These are phyloP conservation scores for Erebia epiphron DNA, from an alignment of 2,888 invertebrate genomes.

Conservation along the genomic window DNA sequence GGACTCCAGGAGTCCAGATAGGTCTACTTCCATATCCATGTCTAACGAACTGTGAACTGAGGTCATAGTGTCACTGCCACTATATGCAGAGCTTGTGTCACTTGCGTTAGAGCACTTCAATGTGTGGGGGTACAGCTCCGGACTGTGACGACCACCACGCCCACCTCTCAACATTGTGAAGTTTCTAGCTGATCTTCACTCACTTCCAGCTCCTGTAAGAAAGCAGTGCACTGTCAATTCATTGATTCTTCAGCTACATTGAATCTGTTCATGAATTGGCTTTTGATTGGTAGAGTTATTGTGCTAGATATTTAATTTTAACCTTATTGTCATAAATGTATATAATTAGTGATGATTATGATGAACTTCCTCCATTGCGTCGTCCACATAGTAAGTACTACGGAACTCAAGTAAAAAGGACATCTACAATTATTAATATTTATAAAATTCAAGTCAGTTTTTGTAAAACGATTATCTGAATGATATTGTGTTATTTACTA, in stretches of 20 bases:
- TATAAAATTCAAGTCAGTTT: background rate
- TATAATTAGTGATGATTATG: background rate
- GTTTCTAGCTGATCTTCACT: constrained; percentile 61
- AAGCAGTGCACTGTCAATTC: constrained; percentile 10
- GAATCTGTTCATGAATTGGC: background rate
- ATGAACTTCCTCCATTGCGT: constrained; percentile 34
- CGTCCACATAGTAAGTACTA: constrained; percentile 23
- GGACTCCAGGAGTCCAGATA: constrained; percentile 96
- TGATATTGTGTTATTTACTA: background rate
- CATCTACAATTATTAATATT: background rate
- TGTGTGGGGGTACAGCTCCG: constrained; percentile 93
- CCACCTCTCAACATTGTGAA: constrained; percentile 84
- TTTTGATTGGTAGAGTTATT: constrained; percentile 20
- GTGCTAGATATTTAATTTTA: too few species aligned
- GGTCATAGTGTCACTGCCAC: constrained; percentile 98
- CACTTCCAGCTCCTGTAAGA: constrained; percentile 70
- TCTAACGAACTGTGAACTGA: constrained; percentile 93
- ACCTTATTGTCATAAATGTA: background rate
- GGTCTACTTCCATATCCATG: constrained; percentile 92
- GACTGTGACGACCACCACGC: constrained; percentile 84
- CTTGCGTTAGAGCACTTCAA: constrained; percentile 90
- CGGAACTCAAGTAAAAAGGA: background rate
- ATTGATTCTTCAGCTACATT: background rate
- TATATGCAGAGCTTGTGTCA: constrained; percentile 98
- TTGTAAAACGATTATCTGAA: background rate